Evolutionary conservation across 1,140 invertebrate species (phyloP).

Genomic region (Scaptomyza pallida): DNA sequence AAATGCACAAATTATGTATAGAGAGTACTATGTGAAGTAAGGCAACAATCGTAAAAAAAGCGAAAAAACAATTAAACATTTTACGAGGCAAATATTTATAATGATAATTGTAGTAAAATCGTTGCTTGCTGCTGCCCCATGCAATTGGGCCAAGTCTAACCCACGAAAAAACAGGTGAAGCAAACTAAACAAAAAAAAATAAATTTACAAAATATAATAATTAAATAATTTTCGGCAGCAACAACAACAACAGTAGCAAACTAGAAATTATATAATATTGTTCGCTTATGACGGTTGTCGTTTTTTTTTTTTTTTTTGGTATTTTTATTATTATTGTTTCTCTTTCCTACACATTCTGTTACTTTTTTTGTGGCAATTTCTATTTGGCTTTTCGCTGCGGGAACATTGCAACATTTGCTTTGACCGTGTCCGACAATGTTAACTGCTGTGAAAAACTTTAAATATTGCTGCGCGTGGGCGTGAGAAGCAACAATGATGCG

Average conservation of each 20-base stretch:
- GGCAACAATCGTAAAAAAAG: not conserved
- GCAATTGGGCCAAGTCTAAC: slow-evolving; percentile 33
- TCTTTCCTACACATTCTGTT: not conserved
- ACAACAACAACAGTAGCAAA: not conserved
- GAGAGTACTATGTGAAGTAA: slow-evolving; percentile 39
- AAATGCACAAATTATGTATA: slow-evolving; percentile 47
- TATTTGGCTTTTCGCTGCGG: slow-evolving; percentile 39
- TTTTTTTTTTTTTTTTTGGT: slow-evolving; percentile 4
- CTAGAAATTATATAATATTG: slow-evolving; percentile 38
- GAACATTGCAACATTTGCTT: slow-evolving; percentile 11
- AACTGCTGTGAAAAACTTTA: slow-evolving; percentile 21
- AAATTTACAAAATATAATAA: slow-evolving; percentile 32
- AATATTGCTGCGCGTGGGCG: not conserved
- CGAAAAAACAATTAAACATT: slow-evolving; percentile 43
- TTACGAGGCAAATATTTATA: slow-evolving; percentile 34
- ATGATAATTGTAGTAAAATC: slow-evolving; percentile 50
- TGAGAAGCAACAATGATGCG: slow-evolving; percentile 11
- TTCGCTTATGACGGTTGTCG: slow-evolving; percentile 29
- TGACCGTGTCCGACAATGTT: slow-evolving; percentile 28
- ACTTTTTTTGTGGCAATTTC: not conserved
- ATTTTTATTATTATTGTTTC: slow-evolving; percentile 18
- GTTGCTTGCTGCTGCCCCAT: slow-evolving; percentile 19
- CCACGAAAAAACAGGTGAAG: not conserved
- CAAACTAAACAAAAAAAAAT: slow-evolving; percentile 11
- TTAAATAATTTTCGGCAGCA: slow-evolving; percentile 45